Percentiles rank a stretch among this genome's conserved stretches.
phyloP scores from a whole-genome alignment of 1,140 invertebrate genomes.

The Marisa cornuarietis region DNA sequence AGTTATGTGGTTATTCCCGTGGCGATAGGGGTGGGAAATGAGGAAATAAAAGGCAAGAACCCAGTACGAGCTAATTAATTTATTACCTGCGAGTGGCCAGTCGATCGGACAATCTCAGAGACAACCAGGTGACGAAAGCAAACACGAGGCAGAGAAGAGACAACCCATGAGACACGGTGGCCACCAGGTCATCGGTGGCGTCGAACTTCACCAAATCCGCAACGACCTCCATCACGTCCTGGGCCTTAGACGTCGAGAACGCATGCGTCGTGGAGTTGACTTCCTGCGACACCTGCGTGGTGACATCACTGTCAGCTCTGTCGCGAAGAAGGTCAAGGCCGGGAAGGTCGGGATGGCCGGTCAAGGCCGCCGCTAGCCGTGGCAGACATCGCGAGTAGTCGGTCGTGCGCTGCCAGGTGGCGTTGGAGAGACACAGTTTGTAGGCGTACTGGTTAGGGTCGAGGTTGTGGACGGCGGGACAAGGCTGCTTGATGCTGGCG shows the following conservation, averaged over 20 bases:
- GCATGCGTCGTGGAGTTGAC: not conserved
- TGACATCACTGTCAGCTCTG: not conserved
- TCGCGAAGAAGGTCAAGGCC: not conserved
- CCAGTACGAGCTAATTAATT: not conserved
- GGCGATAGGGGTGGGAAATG: too few species aligned
- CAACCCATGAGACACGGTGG: conserved; percentile 1
- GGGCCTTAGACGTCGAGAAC: not conserved
- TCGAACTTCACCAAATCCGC: not conserved
- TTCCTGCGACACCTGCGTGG: not conserved
- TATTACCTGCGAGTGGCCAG: conserved; percentile 14
- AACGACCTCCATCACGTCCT: not conserved
- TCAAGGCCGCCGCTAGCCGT: not conserved
- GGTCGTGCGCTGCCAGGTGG: conserved; percentile 7
- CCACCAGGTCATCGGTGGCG: conserved; percentile 14
- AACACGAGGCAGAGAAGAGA: conserved; percentile 7
- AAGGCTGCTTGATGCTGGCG: conserved; percentile 8
- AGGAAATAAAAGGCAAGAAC: too few species aligned
- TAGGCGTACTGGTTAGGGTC: conserved; percentile 18
- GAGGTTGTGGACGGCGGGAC: conserved; percentile 16
- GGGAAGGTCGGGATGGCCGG: not conserved
- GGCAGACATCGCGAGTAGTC: not conserved
- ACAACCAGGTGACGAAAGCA: conserved; percentile 7
- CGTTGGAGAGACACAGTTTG: conserved; percentile 11
- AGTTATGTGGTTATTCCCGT: too few species aligned
- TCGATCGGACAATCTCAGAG: conserved; percentile 5